A percentile compares a stretch with the other conserved stretches of the same genome.
Conservation (phyloP, 2,888 invertebrate genomes). For the Scrobipalpa costella region DNA sequence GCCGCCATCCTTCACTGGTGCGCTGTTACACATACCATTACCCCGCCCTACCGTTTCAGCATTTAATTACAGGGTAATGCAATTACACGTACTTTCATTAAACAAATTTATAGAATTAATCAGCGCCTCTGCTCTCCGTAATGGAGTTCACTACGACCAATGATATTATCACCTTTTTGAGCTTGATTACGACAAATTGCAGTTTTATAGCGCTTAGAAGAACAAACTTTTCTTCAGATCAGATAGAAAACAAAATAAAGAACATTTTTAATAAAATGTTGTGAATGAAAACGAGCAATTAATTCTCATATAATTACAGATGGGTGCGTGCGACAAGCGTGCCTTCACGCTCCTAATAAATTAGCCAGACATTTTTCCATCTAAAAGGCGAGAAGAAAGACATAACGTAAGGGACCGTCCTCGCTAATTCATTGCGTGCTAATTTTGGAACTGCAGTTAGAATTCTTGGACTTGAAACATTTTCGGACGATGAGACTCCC, state of each 20-base stretch:
- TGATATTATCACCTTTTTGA: conserved; percentile 21
- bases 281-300: conserved; percentile 50
- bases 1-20: conserved; percentile 63
- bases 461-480: conserved; percentile 9
- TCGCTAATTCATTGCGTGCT: conserved; percentile 19
- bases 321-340: conserved; percentile 51
- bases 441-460: conserved; percentile 29
- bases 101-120: conserved; percentile 56
- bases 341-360: conserved; percentile 52
- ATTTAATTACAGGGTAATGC: conserved; percentile 67
- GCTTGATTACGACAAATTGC: conserved; percentile 32
- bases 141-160: conserved; percentile 20
- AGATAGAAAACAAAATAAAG: conserved; percentile 41
- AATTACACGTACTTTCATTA: conserved; percentile 59
- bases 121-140: conserved; percentile 32
- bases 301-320: conserved; percentile 52
- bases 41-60: conserved; percentile 49
- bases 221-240: conserved; percentile 38
- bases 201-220: conserved; percentile 17
- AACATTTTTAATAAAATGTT: conserved; percentile 48
- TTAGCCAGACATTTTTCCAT: conserved; percentile 41
- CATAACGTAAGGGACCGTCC: neutral
- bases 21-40: conserved; percentile 57
- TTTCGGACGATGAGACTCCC: neutral
- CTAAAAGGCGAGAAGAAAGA: neutral